Evolutionary conservation across 2,888 invertebrate species (phyloP), one percentile per base, ranked within the genome.

Genomic region (Drosophila mulleri): DNA sequence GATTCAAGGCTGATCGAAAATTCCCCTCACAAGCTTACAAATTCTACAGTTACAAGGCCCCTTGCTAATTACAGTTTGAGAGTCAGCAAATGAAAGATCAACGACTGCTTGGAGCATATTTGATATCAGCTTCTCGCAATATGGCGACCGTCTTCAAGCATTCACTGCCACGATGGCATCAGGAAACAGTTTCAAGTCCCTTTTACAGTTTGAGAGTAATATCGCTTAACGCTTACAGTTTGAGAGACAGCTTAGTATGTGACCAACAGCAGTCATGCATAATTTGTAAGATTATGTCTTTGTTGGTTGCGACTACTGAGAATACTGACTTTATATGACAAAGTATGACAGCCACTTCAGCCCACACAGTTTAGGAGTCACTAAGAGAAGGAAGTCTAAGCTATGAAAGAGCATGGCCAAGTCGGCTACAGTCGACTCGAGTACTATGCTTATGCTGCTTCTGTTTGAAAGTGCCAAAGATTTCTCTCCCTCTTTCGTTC

Each of bases 391-490:
- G 16, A 37, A 6, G 6, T 16, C 16, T 20, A 16, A 14, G 5
- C 42, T 44, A 11, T 44, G 20, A 44, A 18, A 57, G 57, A 56
- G 54, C 18, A 56, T 56, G 29, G 14, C 1, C 3, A 3, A 39
- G 39, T 54, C 54, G 41, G 54, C 11, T 26, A 26, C 7, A 54
- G 26, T 26, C 53, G 53, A 23, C 39, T n/a, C n/a, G 23, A 37
- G n/a, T 11, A n/a, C 23, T 20, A 20, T 26, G 32, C 11, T 3
- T 6, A 23, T 5, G 18, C 45, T 2, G 4, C 35, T 18, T 29
- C 59, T 54, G 35, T 56, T 41, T n/a, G 32, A 18, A 37, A 48
- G 29, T 48, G 59, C 39, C 54, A 41, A 16, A 26, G 12, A 26
- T 7, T 18, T 0, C 32, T 37, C 14, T 3, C 35, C 8, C 14